Percentiles rank a stretch among this genome's conserved stretches.
These are phyloP conservation scores for Eunapius fragilis DNA, from an alignment of 37 sponge, comb jelly and placozoan genomes.

Conservation along the genomic window DNA sequence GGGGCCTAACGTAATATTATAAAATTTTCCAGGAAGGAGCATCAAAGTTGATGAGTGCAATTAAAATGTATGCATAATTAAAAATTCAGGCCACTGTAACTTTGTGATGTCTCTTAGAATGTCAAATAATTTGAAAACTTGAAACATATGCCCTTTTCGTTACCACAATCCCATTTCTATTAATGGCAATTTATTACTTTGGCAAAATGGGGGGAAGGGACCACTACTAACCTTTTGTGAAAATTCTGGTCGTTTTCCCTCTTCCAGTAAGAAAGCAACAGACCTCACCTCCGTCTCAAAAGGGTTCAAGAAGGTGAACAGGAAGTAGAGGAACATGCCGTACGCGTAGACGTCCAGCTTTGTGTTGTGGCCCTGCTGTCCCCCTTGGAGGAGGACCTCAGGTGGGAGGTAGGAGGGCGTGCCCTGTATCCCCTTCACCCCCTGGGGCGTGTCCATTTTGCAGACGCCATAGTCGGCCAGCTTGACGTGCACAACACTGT, in stretches of 20 bases:
- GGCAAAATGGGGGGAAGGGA: not conserved
- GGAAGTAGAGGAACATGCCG: conserved; percentile 77
- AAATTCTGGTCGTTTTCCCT: conserved; percentile 59
- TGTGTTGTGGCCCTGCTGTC: conserved; percentile 51
- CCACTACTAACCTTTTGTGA: conserved; percentile 41
- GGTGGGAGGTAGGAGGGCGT: conserved; percentile 82
- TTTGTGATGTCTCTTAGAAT: too few relatives aligned
- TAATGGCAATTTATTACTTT: too few relatives aligned
- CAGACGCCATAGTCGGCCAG: conserved; percentile 91
- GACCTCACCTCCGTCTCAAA: conserved; percentile 51
- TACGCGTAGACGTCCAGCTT: conserved; percentile 83
- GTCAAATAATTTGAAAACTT: too few relatives aligned
- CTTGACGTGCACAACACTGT: conserved; percentile 50
- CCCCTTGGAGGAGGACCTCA: conserved; percentile 68
- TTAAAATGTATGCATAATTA: too few relatives aligned
- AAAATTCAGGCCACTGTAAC: too few relatives aligned
- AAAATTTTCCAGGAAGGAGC: too few relatives aligned
- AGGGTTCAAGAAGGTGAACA: conserved; percentile 58
- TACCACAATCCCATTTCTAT: too few relatives aligned
- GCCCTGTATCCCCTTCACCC: conserved; percentile 67
- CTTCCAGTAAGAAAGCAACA: conserved; percentile 35
- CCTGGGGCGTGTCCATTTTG: conserved; percentile 62
- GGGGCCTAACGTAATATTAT: too few relatives aligned
- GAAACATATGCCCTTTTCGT: too few relatives aligned
- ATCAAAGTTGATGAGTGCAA: too few relatives aligned